Conservation (phyloP, 2,888 invertebrate genomes). For the Plagiodera versicolora region DNA sequence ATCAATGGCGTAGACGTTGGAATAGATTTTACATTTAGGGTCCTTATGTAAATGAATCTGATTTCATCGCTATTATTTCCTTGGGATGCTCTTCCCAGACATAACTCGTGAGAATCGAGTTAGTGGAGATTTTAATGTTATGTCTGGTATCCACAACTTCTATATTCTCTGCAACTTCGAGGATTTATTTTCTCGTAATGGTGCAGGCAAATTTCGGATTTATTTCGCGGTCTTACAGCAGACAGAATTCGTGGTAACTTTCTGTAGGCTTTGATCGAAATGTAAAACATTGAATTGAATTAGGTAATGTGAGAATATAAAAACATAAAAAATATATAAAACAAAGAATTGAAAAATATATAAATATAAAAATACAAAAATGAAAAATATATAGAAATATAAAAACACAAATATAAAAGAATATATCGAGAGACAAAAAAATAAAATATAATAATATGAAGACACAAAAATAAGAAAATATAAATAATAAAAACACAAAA, state of each 20-base stretch:
- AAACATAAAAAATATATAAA: too few species aligned
- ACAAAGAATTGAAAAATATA: too few species aligned
- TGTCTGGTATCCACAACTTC: not conserved
- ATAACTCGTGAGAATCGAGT: not conserved
- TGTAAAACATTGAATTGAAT: too few species aligned
- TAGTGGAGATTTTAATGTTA: not conserved
- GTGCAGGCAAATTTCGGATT: not conserved
- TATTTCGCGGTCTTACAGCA: not conserved
- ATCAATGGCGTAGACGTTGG: constrained; percentile 8
- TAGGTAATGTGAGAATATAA: too few species aligned
- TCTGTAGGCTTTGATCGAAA: too few species aligned
- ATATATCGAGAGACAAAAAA: too few species aligned
- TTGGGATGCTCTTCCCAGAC: not conserved
- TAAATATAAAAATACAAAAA: too few species aligned
- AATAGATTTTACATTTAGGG: constrained; percentile 16
- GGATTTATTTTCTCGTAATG: not conserved
- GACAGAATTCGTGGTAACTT: not conserved
- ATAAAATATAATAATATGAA: too few species aligned
- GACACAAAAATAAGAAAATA: too few species aligned
- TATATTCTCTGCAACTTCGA: not conserved
- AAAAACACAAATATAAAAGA: too few species aligned
- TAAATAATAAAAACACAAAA: too few species aligned
- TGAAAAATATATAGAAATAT: too few species aligned
- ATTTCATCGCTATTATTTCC: constrained; percentile 11
- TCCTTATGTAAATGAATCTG: constrained; percentile 15